Evolutionary conservation across 2,797 vertebrate genomes (phyloP), one percentile per base, ranked within the genome.

Genomic region (Siniperca obscura): DNA sequence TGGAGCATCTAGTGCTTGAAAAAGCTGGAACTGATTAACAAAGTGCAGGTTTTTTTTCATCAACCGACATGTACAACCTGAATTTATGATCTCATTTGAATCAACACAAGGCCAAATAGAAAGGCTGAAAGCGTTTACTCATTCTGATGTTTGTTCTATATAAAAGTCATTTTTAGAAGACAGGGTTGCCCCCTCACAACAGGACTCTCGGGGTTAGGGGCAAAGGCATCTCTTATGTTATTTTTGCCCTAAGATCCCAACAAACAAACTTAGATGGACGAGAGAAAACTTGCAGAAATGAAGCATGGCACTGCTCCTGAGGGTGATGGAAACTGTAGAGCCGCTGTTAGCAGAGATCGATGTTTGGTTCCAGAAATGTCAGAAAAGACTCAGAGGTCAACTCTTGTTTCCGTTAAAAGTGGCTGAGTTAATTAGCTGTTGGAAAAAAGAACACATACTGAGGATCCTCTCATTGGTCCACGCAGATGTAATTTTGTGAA

Each of bases 401-500:
- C 69, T 71, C 34, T 61, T n/a, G 57, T 85, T 90, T 78, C 85
- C 7, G 40, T 50, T 80, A 40, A 52, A 53, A 50, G 72, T 4
- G 34, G 4, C 16, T 0, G 38, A 72, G 73, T 60, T 91, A 92
- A 92, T 90, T 82, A 86, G 40, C 80, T 76, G 14, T 56, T 10
- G 66, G 81, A 81, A 10, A 69, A 34, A 42, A 69, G 21, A 68
- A 2, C 59, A 36, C 34, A 46, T 5, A 36, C 16, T 42, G 83
- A 75, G 62, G n/a, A 22, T 80, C 59, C 56, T 75, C 67, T 82
- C 76, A 73, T 53, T 74, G 38, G 70, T 78, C 65, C 75, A 25
- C 81, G 72, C 91, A 55, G 85, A 90, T 84, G 83, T 70, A 10
- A 89, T 87, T 84, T 22, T 67, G 77, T 70, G 67, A 82, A 34